Percentiles rank a stretch among this genome's conserved stretches.
These are phyloP conservation scores for Rhadinocentrus ornatus DNA, from an alignment of 2,797 vertebrate genomes.

Conservation along the genomic window DNA sequence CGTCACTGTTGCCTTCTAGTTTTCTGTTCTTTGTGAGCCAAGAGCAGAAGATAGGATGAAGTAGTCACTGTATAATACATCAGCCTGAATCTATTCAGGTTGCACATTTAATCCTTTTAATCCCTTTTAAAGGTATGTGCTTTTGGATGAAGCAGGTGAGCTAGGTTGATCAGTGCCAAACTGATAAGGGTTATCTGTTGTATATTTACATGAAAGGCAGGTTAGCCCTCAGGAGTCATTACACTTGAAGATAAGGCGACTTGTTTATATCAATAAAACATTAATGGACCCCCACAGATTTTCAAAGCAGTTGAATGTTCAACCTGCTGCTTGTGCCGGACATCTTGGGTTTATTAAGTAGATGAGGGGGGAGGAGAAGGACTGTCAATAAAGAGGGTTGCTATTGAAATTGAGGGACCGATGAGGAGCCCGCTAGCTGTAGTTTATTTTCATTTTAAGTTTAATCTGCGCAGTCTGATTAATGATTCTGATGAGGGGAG, in stretches of 20 bases:
- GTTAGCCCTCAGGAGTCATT: constrained; percentile 68
- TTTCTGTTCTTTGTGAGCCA: constrained; percentile 20
- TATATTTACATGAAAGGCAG: constrained; percentile 77
- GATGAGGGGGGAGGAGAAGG: constrained; percentile 41
- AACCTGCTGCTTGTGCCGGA: constrained; percentile 41
- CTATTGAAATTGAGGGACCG: constrained; percentile 44
- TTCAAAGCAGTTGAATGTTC: constrained; percentile 41
- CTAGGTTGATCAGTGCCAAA: constrained; percentile 59
- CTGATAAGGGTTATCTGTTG: constrained; percentile 77
- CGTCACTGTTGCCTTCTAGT: constrained; percentile 78
- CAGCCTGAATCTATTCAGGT: constrained; percentile 59
- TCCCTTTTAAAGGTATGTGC: constrained; percentile 68
- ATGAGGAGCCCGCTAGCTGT: constrained; percentile 52
- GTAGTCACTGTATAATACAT: constrained; percentile 60
- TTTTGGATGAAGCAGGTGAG: constrained; percentile 41
- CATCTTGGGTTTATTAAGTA: constrained; percentile 62
- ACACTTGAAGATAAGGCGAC: constrained; percentile 68
- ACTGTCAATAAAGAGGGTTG: constrained; percentile 53
- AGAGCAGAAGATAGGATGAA: constrained; percentile 30
- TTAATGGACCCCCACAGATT: constrained; percentile 56
- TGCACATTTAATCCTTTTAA: constrained; percentile 75
- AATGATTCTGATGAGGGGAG: constrained; percentile 82
- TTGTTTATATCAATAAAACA: constrained; percentile 77
- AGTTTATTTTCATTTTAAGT: constrained; percentile 84
- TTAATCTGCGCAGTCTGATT: constrained; percentile 84